Evolutionary conservation across 2,113 vertebrate species (phyloP).

Genomic region (Columbina picui): DNA sequence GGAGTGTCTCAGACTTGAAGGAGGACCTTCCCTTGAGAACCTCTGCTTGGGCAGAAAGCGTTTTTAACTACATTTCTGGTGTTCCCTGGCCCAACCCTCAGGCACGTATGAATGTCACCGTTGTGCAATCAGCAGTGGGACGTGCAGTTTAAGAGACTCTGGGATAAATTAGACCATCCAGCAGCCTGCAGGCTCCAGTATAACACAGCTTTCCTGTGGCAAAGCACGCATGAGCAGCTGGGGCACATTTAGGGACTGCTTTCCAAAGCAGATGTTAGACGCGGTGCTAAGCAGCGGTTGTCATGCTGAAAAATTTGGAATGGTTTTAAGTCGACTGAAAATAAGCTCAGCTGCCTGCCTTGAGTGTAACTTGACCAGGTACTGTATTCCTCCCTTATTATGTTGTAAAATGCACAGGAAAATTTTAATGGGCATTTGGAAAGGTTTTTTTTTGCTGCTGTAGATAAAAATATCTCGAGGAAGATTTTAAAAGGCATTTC

Average conservation of each 20-base stretch:
- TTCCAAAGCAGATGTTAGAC: background rate
- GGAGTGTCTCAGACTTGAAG: background rate
- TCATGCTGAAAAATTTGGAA: background rate
- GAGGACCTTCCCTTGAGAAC: background rate
- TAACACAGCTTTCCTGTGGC: background rate
- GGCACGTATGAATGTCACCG: rapidly evolving
- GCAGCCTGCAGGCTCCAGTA: background rate
- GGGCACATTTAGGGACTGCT: background rate
- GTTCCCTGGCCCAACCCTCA: background rate
- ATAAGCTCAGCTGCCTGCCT: background rate
- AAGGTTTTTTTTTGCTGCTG: background rate
- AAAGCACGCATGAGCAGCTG: background rate
- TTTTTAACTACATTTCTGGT: background rate
- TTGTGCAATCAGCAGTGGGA: background rate
- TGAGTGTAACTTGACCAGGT: conserved; percentile 1
- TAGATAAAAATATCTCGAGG: background rate
- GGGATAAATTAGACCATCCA: background rate
- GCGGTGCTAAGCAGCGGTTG: background rate
- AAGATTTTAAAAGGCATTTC: background rate
- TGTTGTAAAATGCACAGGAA: background rate
- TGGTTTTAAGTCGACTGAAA: background rate
- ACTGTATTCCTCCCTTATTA: conserved; percentile 1
- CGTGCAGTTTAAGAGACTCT: background rate
- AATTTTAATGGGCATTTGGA: background rate
- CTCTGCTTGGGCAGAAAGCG: background rate